These are phyloP conservation scores for Sarcophaga bullata DNA, from an alignment of 1,140 invertebrate species.

Conservation along the genomic window DNA sequence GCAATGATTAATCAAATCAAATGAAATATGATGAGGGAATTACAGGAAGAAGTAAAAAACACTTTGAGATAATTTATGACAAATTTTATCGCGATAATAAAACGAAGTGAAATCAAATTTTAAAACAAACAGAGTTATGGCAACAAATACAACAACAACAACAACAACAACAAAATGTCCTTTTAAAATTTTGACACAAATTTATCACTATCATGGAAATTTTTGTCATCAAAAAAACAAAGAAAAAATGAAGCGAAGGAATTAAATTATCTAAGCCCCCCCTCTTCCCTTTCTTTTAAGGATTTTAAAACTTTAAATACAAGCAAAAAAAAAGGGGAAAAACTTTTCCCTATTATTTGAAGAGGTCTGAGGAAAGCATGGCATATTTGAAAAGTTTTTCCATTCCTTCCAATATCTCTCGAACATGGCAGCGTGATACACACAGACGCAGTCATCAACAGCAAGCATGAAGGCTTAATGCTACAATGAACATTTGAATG, in stretches of 20 bases:
- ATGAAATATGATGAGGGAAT: no score
- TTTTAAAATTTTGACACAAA: constrained; percentile 14
- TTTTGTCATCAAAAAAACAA: not conserved
- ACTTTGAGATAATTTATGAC: constrained; percentile 22
- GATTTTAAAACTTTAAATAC: not conserved
- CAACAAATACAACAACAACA: not conserved
- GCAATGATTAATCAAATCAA: no score
- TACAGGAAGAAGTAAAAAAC: no score
- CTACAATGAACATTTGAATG: not conserved
- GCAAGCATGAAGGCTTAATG: not conserved
- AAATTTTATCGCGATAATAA: not conserved
- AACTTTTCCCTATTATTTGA: not conserved
- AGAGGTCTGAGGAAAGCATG: not conserved
- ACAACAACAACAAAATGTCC: not conserved
- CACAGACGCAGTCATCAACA: no score
- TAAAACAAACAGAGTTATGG: not conserved
- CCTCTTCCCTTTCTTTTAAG: not conserved
- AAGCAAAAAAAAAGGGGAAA: not conserved
- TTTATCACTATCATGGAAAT: constrained; percentile 1
- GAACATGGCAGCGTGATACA: no score
- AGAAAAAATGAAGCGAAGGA: not conserved
- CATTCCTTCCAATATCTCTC: not conserved
- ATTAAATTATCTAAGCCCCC: not conserved
- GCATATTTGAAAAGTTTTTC: not conserved
- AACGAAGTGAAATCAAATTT: constrained; percentile 6